A percentile compares a stretch with the other conserved stretches of the same genome.
Evolutionary conservation across 2,113 vertebrate species (phyloP).

Genomic region (Cathartes aura): DNA sequence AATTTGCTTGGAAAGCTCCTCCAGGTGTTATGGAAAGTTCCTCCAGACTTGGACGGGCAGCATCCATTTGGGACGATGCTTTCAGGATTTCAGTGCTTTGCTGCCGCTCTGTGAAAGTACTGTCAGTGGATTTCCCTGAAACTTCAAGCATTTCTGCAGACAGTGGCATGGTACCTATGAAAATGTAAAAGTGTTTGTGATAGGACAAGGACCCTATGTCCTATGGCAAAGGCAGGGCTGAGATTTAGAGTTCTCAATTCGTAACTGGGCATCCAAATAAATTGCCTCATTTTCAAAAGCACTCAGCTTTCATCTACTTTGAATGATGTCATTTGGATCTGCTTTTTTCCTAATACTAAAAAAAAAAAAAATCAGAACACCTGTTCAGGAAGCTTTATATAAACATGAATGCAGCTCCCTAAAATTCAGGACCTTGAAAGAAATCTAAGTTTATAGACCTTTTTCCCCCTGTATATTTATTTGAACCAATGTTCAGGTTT

Average conservation of each 20-base stretch:
- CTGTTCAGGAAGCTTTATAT: not conserved
- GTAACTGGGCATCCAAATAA: not conserved
- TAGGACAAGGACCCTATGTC: not conserved
- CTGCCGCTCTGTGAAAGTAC: not conserved
- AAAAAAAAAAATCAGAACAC: not conserved
- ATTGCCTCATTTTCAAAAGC: not conserved
- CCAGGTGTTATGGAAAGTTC: not conserved
- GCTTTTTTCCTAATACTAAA: not conserved
- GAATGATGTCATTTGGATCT: not conserved
- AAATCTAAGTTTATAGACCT: not conserved
- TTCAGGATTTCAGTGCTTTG: not conserved
- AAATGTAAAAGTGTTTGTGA: not conserved
- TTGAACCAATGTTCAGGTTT: not conserved
- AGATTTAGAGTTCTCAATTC: not conserved
- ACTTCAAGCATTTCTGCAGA: not conserved
- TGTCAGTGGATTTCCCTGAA: not conserved
- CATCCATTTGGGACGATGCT: not conserved
- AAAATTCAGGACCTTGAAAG: not conserved
- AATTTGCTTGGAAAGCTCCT: not conserved
- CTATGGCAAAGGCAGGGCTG: not conserved
- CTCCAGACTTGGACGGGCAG: fast-evolving
- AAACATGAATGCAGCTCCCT: not conserved
- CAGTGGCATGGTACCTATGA: not conserved
- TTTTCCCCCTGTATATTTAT: not conserved
- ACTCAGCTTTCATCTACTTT: not conserved